Base-by-base conservation (phyloP, 2,113 vertebrate genomes). In the Ophthalmotilapia sp. region DNA sequence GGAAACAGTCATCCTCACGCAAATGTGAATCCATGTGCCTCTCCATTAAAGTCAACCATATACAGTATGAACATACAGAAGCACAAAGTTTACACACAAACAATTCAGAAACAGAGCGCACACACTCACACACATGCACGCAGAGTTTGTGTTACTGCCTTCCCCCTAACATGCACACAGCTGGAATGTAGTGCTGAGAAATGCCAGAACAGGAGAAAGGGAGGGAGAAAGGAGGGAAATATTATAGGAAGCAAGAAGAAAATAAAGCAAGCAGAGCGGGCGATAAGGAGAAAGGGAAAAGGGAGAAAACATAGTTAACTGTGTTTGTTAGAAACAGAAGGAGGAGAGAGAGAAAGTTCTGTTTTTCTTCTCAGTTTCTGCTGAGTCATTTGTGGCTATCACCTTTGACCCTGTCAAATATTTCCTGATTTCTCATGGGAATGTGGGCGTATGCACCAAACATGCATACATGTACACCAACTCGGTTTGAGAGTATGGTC, bases 151-250 rank as follows among this genome's bases (percentile, higher is more conserved):
- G 62, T 14, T 40, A 23, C 7, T 40, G 62, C n/a, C n/a, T 68
- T 21, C 12, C 36, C 62, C n/a, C 36, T 40, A 40, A 83, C 58
- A 60, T 21, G 68, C 80, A 93, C 60, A 89, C 86, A 93, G 86
- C 93, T 88, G 91, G 94, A 96, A 95, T 93, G 88, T 83, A 68
- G 82, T 91, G 68, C 70, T 84, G 93, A 95, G 85, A 93, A 92
- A 94, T 84, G 92, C 86, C 94, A 95, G 92, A 90, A 92, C 95
- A 91, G 81, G 79, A 81, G 82, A 45, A 54, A 80, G 23, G 62
- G 21, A 73, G 49, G 56, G 26, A 80, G 53, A 79, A 31, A 58
- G n/a, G 38, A 42, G 70, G 33, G 31, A 84, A 79, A 56, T 55
- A 83, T 73, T 13, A 82, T 77, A 75, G 86, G 84, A 86, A 87